Evolutionary conservation across 1,140 invertebrate species (phyloP), one percentile per base, ranked within the genome.

Genomic region (Mylabris phalerata): DNA sequence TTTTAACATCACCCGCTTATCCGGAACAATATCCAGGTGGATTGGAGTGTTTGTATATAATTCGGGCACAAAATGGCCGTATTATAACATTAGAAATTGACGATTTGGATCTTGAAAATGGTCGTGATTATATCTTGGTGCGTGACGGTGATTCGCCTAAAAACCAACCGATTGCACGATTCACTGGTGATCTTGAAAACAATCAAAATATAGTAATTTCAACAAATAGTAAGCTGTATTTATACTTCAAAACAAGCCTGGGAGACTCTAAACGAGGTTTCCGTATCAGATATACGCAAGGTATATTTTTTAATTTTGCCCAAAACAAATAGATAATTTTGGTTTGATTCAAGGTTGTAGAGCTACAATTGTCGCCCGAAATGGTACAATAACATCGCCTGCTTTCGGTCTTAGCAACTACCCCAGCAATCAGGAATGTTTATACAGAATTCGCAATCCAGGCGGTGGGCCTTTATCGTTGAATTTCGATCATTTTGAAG

Each of bases 21-120:
- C 94, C 94, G 1, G 86, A 89, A 62, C 84, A 87, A 67, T 97
- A 96, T 79, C 93, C 93, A 2, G 93, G 93, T 50, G 94, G 94
- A 10, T 77, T 96, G 39, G 95, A 98, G 77, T 98, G 95, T 67
- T 80, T 96, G 13, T 97, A 95, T 74, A 87, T 92, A 6, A 86
- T 98, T 50, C 87, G 90, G 68, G 90, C 94, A 3, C 90, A 94
- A 71, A 82, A 87, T 10, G 91, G 91, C 41, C 84, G 89, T 72
- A 91, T 93, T 60, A 87, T 95, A 41, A 93, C 91, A 7, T 75
- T 95, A 19, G 90, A 94, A 79, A 85, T 96, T 59, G 88, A 95
- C 67, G 92, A 95, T 72, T 79, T 97, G 65, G 92, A 95, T 70
- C 77, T 97, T 61, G 90, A 91, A 71, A 82, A 84, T 66, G 85